These are phyloP conservation scores for Clarias fuscus DNA, from an alignment of 2,797 vertebrate species.

Conservation along the genomic window DNA sequence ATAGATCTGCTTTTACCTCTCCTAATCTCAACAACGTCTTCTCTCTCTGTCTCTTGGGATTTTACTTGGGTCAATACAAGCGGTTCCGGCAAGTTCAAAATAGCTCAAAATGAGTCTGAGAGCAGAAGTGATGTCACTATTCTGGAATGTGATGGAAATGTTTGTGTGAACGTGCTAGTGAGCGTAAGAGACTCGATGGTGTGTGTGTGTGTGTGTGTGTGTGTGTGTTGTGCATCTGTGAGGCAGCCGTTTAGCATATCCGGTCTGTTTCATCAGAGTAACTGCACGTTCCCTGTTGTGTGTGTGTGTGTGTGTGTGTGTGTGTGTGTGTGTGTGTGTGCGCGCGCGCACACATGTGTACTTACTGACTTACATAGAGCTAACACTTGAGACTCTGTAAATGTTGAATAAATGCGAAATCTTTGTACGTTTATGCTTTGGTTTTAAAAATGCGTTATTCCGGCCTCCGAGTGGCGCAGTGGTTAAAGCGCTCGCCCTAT, in stretches of 20 bases:
- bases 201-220: rapidly evolving
- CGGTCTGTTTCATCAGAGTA: slow-evolving; percentile 44
- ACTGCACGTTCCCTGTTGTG: slow-evolving; percentile 27
- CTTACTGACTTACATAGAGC: not conserved
- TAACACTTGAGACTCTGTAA: not conserved
- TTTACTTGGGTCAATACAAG: not conserved
- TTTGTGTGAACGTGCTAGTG: not conserved
- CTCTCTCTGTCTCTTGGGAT: not conserved
- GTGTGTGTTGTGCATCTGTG: slow-evolving; percentile 46
- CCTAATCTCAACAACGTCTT: not conserved
- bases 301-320: slow-evolving; percentile 2
- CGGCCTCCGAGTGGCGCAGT: too few relatives aligned
- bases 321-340: too few relatives aligned
- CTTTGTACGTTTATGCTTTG: not conserved
- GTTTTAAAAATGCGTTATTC: not conserved
- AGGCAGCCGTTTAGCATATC: slow-evolving; percentile 69
- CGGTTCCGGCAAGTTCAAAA: not conserved
- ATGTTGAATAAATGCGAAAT: not conserved
- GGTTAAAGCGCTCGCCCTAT: too few relatives aligned
- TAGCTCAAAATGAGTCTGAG: slow-evolving; percentile 65
- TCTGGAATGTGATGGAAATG: slow-evolving; percentile 42
- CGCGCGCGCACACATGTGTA: not conserved
- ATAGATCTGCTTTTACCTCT: slow-evolving; percentile 14
- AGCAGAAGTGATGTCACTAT: slow-evolving; percentile 59
- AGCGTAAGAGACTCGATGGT: not conserved